These are phyloP conservation scores for Synanthedon myopaeformis DNA, from an alignment of 2,888 invertebrate species.

Conservation along the genomic window DNA sequence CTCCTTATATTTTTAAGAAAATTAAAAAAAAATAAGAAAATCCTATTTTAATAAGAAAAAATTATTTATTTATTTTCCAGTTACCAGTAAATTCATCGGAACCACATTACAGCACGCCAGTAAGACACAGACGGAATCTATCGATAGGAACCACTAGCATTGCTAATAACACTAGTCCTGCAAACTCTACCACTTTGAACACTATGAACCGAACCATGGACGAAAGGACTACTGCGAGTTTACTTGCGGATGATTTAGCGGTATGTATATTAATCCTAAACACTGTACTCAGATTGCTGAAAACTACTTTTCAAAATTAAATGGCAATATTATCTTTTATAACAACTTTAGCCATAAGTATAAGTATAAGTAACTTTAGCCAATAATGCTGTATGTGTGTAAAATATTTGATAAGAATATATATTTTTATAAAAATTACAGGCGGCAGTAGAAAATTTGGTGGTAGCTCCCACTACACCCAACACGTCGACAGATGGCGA, in stretches of 20 bases:
- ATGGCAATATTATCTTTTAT: no score
- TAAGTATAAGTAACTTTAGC: no score
- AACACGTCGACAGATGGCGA: constrained; percentile 76
- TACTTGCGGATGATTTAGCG: constrained; percentile 73
- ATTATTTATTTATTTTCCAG: constrained; percentile 8
- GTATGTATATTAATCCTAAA: constrained; percentile 25
- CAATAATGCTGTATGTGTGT: not conserved
- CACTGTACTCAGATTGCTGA: not conserved
- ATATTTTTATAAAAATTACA: constrained; percentile 17
- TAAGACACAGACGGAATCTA: constrained; percentile 55
- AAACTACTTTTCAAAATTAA: no score
- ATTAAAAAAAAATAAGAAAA: no score
- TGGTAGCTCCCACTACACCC: constrained; percentile 65
- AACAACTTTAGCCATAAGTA: no score
- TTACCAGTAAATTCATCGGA: constrained; percentile 44
- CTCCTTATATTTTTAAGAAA: no score
- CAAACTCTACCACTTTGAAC: constrained; percentile 34
- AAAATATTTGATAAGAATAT: not conserved
- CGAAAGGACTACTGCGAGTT: constrained; percentile 66
- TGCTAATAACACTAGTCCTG: constrained; percentile 36
- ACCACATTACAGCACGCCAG: constrained; percentile 65
- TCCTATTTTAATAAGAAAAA: not conserved
- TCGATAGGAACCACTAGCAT: constrained; percentile 61
- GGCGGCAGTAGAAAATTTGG: constrained; percentile 68
- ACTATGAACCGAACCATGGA: constrained; percentile 72